phyloP scores from a whole-genome alignment of 1,140 invertebrate species.

The Nasonia longicornis region DNA sequence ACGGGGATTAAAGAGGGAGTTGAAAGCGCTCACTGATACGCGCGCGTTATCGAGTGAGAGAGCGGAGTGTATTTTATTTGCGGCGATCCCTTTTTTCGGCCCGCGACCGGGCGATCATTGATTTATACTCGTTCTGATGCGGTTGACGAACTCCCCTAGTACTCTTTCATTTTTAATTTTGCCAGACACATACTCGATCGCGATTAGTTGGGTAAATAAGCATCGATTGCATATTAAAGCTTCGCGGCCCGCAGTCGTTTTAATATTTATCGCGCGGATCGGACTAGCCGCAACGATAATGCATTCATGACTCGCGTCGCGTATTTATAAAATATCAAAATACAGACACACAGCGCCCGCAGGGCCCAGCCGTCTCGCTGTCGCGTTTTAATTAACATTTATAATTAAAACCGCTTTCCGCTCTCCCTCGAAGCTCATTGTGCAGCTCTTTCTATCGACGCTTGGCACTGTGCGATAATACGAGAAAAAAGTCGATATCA shows the following conservation, averaged over 20 bases:
- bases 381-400: not conserved
- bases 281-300: not conserved
- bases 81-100: not conserved
- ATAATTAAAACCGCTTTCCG: not conserved
- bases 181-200: too few relatives aligned
- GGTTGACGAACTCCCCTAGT: too few relatives aligned
- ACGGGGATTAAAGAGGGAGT: constrained; percentile 4
- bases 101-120: not conserved
- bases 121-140: not conserved
- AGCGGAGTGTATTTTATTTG: constrained; percentile 19
- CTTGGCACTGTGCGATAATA: too few relatives aligned
- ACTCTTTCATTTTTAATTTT: too few relatives aligned
- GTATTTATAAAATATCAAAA: not conserved
- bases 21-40: constrained; percentile 25
- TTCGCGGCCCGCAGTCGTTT: not conserved
- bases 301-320: not conserved
- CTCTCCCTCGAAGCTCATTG: too few relatives aligned
- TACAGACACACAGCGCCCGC: not conserved
- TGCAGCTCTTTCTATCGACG: too few relatives aligned
- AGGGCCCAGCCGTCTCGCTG: not conserved
- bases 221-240: too few relatives aligned
- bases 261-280: not conserved
- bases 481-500: not conserved
- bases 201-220: too few relatives aligned
- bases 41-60: not conserved